Base-by-base conservation (phyloP, 2,797 vertebrate genomes). In the Takifugu ocellatus region DNA sequence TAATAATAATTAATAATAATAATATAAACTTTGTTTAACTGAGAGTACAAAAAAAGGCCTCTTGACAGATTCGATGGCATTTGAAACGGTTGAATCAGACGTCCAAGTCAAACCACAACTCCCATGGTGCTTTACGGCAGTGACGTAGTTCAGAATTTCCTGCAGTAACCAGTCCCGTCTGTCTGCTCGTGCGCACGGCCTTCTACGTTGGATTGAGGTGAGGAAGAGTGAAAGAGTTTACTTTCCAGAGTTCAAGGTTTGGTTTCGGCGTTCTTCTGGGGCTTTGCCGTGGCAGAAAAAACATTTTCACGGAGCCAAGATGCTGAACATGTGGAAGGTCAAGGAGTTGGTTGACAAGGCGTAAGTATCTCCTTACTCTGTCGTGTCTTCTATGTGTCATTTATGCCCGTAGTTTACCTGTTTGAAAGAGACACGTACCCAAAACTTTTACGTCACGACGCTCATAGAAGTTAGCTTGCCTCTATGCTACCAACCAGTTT, bases 311-410 rank as follows among this genome's bases (percentile, higher is more conserved):
- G 68, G 81, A 85, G 85, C 75, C 88, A 85, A 86, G 56, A 98
- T 98, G 95, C 78, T 97, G 82, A 98, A 96, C 78, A 96, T 98
- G 96, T 98, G 96, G 95, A 98, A 97, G 91, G 94, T 98, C 63
- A 88, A 95, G 85, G 96, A 98, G 89, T 69, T 98, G 91, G 95
- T 98, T 87, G 96, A 98, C 85, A 98, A 98, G 92, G 96, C 96
- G 96, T 98, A 79, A 98, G 96, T 98, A 91, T 81, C 55, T 55
- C 24, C 12, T 11, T 29, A 17, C 21, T 48, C 14, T 31, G 43
- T 39, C 17, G 66, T 0, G 58, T 70, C 1, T 59, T 49, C 59
- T 76, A 49, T 8, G 59, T 44, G 60, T 63, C 36, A 26, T 80
- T 81, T 72, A 66, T 66, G 55, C 56, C 49, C 39, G 61, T 58